Percentiles rank a stretch among this genome's conserved stretches.
Conservation (phyloP, 2,888 invertebrate genomes). For the Tetragonula carbonaria region DNA sequence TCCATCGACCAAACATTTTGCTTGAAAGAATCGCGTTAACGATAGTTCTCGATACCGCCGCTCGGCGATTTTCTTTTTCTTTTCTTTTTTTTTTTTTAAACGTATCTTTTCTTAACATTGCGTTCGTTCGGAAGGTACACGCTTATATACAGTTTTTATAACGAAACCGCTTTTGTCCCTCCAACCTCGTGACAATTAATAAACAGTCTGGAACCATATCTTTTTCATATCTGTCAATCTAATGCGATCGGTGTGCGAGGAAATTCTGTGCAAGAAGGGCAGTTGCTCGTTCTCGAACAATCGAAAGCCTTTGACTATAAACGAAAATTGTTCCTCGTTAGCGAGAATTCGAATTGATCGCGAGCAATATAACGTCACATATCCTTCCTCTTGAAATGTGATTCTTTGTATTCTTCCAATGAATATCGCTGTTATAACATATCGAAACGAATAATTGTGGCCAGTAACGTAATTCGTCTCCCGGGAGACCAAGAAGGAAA, state of each 20-base stretch:
- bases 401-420: conserved; percentile 63
- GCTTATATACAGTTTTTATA: conserved; percentile 52
- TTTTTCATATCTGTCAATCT: conserved; percentile 49
- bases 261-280: background rate
- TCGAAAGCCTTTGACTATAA: conserved; percentile 11
- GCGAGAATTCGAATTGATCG: conserved; percentile 35
- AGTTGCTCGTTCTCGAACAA: conserved; percentile 22
- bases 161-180: conserved; percentile 25
- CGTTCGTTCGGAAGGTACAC: conserved; percentile 35
- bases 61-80: background rate
- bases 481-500: background rate
- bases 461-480: conserved; percentile 53
- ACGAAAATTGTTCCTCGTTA: conserved; percentile 40
- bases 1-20: conserved; percentile 39
- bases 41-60: conserved; percentile 14
- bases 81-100: conserved; percentile 9
- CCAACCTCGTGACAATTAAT: conserved; percentile 5
- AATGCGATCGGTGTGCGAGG: conserved; percentile 22
- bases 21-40: background rate
- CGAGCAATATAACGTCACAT: conserved; percentile 63
- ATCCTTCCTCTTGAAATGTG: conserved; percentile 53
- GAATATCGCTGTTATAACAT: conserved; percentile 65
- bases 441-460: conserved; percentile 63
- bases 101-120: conserved; percentile 14
- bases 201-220: conserved; percentile 45